These are phyloP conservation scores for Peromyscus aztecus DNA, from an alignment of 2,797 vertebrate species.

Conservation along the genomic window DNA sequence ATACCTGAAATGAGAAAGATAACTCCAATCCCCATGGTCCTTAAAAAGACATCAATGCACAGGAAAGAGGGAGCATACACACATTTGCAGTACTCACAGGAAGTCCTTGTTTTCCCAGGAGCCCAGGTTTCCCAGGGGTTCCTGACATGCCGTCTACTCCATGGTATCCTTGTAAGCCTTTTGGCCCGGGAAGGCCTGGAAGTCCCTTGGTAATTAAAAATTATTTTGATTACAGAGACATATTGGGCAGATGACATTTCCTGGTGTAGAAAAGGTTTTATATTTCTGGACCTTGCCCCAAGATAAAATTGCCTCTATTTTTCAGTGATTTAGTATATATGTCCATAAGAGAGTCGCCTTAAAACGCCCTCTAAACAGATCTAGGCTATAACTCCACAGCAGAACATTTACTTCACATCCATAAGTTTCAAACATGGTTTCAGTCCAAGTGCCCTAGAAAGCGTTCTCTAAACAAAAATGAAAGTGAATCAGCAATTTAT, in stretches of 20 bases:
- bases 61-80: conserved; percentile 37
- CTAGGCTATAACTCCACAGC: not conserved
- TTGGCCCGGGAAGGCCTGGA: conserved; percentile 90
- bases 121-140: conserved; percentile 91
- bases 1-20: conserved; percentile 44
- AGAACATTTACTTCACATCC: not conserved
- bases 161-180: conserved; percentile 91
- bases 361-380: not conserved
- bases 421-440: not conserved
- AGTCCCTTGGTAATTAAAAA: conserved; percentile 90
- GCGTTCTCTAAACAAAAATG: not conserved
- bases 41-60: conserved; percentile 24
- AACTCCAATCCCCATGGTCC: not conserved
- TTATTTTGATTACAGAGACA: conserved; percentile 64
- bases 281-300: not conserved
- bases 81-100: conserved; percentile 83
- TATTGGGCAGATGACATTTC: conserved; percentile 31
- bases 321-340: conserved; percentile 58
- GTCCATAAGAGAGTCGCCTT: conserved; percentile 26
- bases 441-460: not conserved
- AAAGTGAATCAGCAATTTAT: not conserved
- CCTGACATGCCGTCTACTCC: conserved; percentile 92
- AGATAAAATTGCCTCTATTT: conserved; percentile 35
- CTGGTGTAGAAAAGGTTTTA: not conserved
- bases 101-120: conserved; percentile 90